phyloP scores from a whole-genome alignment of 1,140 invertebrate genomes.

The Vanessa tameamea region DNA sequence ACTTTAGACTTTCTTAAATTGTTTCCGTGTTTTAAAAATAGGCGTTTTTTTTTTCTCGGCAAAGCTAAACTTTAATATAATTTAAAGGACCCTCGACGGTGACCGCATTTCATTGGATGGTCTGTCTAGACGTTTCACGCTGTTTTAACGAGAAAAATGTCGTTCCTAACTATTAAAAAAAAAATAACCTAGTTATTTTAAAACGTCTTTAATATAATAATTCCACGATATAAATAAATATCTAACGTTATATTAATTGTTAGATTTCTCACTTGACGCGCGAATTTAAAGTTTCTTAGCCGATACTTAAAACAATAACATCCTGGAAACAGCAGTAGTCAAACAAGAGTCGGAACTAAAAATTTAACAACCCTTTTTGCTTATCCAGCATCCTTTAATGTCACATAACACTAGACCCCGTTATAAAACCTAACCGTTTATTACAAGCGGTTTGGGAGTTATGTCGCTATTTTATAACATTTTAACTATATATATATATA shows the following conservation, averaged over 20 bases:
- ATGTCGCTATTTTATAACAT: slow-evolving; percentile 12
- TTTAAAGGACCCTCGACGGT: slow-evolving; percentile 22
- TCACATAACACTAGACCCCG: slow-evolving; percentile 9
- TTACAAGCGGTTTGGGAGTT: slow-evolving; percentile 19
- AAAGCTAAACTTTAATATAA: slow-evolving; percentile 20
- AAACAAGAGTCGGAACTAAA: slow-evolving; percentile 29
- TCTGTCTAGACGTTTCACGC: slow-evolving; percentile 30
- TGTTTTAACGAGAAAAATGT: slow-evolving; percentile 31
- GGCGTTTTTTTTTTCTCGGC: slow-evolving; percentile 11
- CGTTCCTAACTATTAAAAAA: slow-evolving; percentile 1
- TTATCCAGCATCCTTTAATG: slow-evolving; percentile 30
- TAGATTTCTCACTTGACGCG: neutral
- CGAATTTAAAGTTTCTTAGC: neutral
- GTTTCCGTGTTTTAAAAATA: neutral
- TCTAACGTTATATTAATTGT: neutral
- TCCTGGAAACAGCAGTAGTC: slow-evolving; percentile 7
- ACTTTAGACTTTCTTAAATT: neutral
- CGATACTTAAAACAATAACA: slow-evolving; percentile 15
- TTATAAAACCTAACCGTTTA: slow-evolving; percentile 37
- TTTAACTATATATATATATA: neutral
- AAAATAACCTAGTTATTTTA: neutral
- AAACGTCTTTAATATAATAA: neutral
- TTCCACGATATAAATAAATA: neutral
- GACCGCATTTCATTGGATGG: slow-evolving; percentile 27
- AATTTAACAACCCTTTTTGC: slow-evolving; percentile 48